A percentile compares a stretch with the other conserved stretches of the same genome.
Conservation (phyloP, 2,113 vertebrate genomes). For the Rhagologus leucostigma region DNA sequence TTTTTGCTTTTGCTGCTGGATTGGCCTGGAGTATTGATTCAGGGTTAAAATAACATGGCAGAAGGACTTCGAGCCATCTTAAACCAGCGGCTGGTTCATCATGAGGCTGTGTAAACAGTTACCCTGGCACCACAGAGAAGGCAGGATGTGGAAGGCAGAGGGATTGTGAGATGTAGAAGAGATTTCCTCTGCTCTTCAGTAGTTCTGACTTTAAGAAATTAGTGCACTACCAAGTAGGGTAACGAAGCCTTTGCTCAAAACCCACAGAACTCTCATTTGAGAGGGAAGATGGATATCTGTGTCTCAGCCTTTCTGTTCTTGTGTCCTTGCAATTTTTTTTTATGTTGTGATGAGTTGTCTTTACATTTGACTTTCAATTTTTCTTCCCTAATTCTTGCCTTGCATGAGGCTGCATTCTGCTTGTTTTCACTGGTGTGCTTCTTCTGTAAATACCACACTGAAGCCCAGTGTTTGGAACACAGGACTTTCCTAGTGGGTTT, state of each 20-base stretch:
- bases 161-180: background rate
- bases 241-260: background rate
- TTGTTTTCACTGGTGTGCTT: background rate
- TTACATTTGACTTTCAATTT: background rate
- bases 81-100: background rate
- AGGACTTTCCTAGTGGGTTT: background rate
- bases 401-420: background rate
- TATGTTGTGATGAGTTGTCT: background rate
- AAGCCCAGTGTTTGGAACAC: background rate
- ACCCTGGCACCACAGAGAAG: background rate
- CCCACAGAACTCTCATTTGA: background rate
- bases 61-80: background rate
- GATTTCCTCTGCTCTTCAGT: background rate
- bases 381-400: background rate
- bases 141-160: background rate
- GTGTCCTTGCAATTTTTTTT: background rate
- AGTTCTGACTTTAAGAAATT: background rate
- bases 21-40: background rate
- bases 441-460: background rate
- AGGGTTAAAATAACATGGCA: background rate
- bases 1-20: background rate
- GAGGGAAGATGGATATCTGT: background rate
- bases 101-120: conserved; percentile 37
- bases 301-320: background rate
- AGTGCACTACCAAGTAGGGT: background rate